Conservation (phyloP, 2,113 vertebrate species). For the Ammodytes dubius region DNA sequence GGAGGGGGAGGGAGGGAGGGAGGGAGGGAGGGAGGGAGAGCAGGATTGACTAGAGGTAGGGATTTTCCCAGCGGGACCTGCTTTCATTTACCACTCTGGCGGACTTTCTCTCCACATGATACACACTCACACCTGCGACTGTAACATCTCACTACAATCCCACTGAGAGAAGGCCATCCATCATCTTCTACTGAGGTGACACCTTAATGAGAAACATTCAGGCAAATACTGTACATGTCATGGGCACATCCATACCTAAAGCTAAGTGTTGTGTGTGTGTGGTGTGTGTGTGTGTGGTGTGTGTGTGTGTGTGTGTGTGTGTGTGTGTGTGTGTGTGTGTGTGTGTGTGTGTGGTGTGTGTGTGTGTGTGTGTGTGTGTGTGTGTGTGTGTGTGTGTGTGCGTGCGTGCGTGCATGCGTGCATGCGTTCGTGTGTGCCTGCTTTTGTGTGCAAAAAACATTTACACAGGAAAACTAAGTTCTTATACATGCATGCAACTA, state of each 20-base stretch:
- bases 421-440: background rate
- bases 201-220: conserved; percentile 44
- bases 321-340: too few relatives aligned
- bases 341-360: background rate
- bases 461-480: background rate
- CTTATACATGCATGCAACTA: background rate
- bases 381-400: background rate
- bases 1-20: conserved; percentile 5
- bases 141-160: conserved; percentile 39
- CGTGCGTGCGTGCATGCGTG: background rate
- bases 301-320: background rate
- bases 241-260: background rate
- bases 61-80: conserved; percentile 66
- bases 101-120: conserved; percentile 11
- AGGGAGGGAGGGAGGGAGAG: background rate
- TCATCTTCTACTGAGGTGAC: conserved; percentile 25
- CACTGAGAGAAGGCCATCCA: conserved; percentile 39
- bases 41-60: conserved; percentile 73
- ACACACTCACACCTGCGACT: conserved; percentile 50
- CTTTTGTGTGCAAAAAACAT: too few relatives aligned
- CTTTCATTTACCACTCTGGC: conserved; percentile 16
- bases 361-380: background rate
- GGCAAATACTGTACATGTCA: conserved; percentile 9
- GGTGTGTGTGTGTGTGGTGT: too few relatives aligned
- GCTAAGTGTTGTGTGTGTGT: background rate